Evolutionary conservation across 1,140 invertebrate genomes (phyloP).

Genomic region (Ephestia elutella): DNA sequence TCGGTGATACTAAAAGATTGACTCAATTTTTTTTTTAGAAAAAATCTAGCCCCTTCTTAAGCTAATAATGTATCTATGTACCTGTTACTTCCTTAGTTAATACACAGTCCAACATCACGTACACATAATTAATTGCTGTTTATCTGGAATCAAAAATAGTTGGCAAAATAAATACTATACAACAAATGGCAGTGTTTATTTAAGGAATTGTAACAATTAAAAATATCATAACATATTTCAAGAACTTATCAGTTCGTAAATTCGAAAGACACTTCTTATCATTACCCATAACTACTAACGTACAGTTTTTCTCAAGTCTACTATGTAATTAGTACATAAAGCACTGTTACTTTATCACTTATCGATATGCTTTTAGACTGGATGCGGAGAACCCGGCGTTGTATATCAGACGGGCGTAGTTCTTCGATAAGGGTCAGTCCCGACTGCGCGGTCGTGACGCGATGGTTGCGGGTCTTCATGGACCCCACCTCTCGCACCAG

Average conservation of each 20-base stretch:
- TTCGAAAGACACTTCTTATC: slow-evolving; percentile 61
- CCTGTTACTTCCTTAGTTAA: too few relatives aligned
- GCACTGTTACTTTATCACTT: slow-evolving; percentile 54
- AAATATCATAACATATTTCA: slow-evolving; percentile 56
- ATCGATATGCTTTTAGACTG: slow-evolving; percentile 63
- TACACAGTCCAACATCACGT: too few relatives aligned
- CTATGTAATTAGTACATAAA: slow-evolving; percentile 35
- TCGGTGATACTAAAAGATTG: too few relatives aligned
- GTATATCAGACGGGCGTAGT: slow-evolving; percentile 65
- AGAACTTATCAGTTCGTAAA: slow-evolving; percentile 46
- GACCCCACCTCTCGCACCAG: slow-evolving; percentile 29
- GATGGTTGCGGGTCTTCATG: slow-evolving; percentile 35
- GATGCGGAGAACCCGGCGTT: slow-evolving; percentile 34
- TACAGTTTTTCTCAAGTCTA: slow-evolving; percentile 34
- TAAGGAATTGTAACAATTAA: slow-evolving; percentile 68
- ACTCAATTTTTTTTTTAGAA: too few relatives aligned
- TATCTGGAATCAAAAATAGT: too few relatives aligned
- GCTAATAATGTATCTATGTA: too few relatives aligned
- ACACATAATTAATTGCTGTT: too few relatives aligned
- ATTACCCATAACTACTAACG: slow-evolving; percentile 33
- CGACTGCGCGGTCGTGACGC: slow-evolving; percentile 58
- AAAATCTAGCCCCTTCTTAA: too few relatives aligned
- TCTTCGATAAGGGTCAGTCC: slow-evolving; percentile 59
- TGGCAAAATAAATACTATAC: not conserved
- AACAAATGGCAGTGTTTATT: slow-evolving; percentile 73